Base-by-base conservation (phyloP, 2,888 invertebrate genomes). In the Onthophagus sagittarius region DNA sequence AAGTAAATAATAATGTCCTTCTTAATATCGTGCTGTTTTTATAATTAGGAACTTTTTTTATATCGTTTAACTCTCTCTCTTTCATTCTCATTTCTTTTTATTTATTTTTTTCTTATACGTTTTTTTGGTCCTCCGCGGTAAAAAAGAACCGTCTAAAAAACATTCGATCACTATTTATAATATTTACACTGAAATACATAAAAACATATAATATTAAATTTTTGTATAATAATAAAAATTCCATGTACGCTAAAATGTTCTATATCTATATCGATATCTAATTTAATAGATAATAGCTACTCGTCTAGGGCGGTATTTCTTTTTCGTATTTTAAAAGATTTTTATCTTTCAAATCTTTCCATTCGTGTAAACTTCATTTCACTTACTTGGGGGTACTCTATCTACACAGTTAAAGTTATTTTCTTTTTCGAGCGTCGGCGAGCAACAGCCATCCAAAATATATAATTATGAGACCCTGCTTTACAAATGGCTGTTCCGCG, bases 391-490 rank as follows among this genome's bases (percentile, higher is more conserved):
- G 39, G 7, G 7, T 53, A 53, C 11, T 75, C 79, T 82, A 83
- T 83, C 83, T 83, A 83, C 83, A 81, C 23, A 23, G 7, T 53
- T 4, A 53, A 53, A 53, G 39, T 53, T 77, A 76, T 81, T 23
- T 62, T 72, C 71, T 73, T 63, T 74, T 74, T 72, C 74, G 72
- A 31, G 62, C 73, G 80, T 83, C 80, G 79, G 77, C 81, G 82
- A 80, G 79, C 81, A 84, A 82, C 85, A 83, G 76, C 79, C 84
- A 84, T 81, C 82, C 81, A 82, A 83, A 23, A 82, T 82, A 84
- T 82, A 83, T 85, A 83, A 84, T 84, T 83, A 83, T 84, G 83
- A 83, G 85, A 86, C 86, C 86, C 86, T 86, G 86, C 84, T 84
- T 85, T 79, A 84, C 81, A 82, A 83, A 82, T 84, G 83, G 81